phyloP scores from a whole-genome alignment of 2,113 vertebrate genomes.

The Scortum barcoo region DNA sequence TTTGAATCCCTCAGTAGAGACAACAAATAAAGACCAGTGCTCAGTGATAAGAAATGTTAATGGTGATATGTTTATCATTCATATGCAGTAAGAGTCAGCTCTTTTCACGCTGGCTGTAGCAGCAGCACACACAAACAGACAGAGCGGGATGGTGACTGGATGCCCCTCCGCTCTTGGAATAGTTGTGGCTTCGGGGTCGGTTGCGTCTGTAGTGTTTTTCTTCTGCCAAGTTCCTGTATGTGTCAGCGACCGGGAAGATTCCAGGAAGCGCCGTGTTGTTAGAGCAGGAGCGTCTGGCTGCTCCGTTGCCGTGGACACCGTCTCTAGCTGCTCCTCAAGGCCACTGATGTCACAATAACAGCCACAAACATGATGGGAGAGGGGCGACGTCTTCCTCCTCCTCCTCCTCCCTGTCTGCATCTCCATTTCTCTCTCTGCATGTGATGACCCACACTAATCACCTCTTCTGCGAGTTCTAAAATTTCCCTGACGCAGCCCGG shows the following conservation, averaged over 20 bases:
- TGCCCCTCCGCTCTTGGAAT: not conserved
- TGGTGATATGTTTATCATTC: conserved; percentile 10
- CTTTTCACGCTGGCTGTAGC: not conserved
- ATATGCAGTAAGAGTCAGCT: not conserved
- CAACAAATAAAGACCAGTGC: not conserved
- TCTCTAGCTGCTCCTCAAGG: conserved; percentile 73
- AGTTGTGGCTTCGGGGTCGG: conserved; percentile 7
- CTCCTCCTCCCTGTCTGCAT: conserved; percentile 20
- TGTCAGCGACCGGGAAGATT: conserved; percentile 42
- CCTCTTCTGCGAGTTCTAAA: conserved; percentile 69
- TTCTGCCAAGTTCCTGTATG: conserved; percentile 38
- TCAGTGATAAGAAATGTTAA: not conserved
- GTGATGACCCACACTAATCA: conserved; percentile 59
- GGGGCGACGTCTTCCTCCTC: conserved; percentile 24
- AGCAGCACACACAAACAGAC: not conserved
- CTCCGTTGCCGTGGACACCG: conserved; percentile 78
- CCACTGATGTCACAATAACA: conserved; percentile 71
- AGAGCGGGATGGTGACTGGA: not conserved
- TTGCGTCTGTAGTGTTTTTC: conserved; percentile 12
- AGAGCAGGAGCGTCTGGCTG: conserved; percentile 50
- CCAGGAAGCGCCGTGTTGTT: conserved; percentile 51
- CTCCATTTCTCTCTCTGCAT: conserved; percentile 29
- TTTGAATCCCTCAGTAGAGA: conserved; percentile 2
- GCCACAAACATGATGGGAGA: conserved; percentile 63
- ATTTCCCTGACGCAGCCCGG: conserved; percentile 72